These are phyloP conservation scores for Vimba vimba DNA, from an alignment of 2,113 vertebrate genomes.

Conservation along the genomic window DNA sequence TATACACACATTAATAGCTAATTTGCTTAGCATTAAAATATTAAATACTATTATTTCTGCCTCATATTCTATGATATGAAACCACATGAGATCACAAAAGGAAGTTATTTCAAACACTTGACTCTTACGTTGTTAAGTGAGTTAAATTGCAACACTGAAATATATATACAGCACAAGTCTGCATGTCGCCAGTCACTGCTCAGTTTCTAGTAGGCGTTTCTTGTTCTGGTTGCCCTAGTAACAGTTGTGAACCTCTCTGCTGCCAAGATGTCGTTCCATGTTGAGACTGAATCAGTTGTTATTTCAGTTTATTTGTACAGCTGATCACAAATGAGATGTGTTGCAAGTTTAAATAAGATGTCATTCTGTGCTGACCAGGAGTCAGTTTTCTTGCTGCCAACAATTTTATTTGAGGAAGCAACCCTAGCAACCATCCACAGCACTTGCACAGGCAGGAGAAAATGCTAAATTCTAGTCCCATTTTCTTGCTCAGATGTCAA, in stretches of 20 bases:
- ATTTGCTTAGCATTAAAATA: too few relatives aligned
- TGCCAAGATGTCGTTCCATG: not conserved
- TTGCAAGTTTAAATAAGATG: constrained; percentile 1
- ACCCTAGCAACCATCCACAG: not conserved
- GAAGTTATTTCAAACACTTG: too few relatives aligned
- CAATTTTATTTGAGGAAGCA: not conserved
- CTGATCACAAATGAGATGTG: not conserved
- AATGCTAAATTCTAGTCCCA: not conserved
- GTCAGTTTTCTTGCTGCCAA: not conserved
- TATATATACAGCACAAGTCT: not conserved
- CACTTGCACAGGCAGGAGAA: not conserved
- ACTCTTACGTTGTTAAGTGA: too few relatives aligned
- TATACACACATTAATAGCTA: too few relatives aligned
- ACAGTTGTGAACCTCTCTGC: constrained; percentile 7
- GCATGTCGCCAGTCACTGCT: not conserved
- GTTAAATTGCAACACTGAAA: too few relatives aligned
- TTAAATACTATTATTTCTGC: too few relatives aligned
- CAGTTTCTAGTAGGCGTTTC: not conserved
- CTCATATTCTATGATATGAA: too few relatives aligned
- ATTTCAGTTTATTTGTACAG: not conserved
- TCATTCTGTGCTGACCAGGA: not conserved
- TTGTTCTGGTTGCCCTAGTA: constrained; percentile 11
- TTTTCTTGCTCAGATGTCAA: constrained; percentile 3
- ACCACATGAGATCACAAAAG: too few relatives aligned
- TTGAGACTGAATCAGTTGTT: not conserved